Conservation (phyloP, 1,140 invertebrate genomes). For the Micrasema longulum region DNA sequence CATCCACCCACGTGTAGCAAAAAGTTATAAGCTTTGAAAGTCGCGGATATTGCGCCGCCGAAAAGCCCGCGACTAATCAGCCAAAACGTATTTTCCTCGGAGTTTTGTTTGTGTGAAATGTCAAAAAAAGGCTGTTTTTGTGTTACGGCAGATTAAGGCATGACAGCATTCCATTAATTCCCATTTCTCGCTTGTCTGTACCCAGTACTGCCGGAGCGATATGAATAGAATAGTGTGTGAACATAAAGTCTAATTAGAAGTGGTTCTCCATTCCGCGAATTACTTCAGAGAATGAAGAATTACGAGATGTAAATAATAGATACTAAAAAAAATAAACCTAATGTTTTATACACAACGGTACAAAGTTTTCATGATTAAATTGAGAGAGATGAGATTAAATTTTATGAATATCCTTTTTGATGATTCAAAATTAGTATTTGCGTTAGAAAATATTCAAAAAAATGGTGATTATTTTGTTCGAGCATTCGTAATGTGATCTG, state of each 20-base stretch:
- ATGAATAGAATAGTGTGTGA: conserved; percentile 31
- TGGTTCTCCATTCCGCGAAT: conserved; percentile 13
- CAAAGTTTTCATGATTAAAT: no score
- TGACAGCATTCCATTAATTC: conserved; percentile 26
- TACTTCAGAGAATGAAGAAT: conserved; percentile 7
- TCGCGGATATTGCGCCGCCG: conserved; percentile 6
- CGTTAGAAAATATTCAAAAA: not conserved
- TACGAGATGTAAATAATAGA: not conserved
- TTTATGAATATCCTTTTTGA: no score
- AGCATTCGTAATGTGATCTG: not conserved
- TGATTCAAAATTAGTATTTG: no score
- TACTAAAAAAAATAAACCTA: no score
- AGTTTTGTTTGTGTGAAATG: conserved; percentile 14
- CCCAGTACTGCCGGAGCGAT: conserved; percentile 7
- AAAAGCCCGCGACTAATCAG: conserved; percentile 36
- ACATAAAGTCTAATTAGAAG: conserved; percentile 18
- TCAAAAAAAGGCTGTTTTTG: conserved; percentile 16
- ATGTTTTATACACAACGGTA: no score
- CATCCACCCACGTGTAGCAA: conserved; percentile 24
- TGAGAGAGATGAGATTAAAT: no score
- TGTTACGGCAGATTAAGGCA: conserved; percentile 22
- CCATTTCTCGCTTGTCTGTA: conserved; percentile 8
- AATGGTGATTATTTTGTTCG: not conserved
- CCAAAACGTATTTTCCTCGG: conserved; percentile 13
- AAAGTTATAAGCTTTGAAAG: conserved; percentile 24